Base-by-base conservation (phyloP, 2,888 invertebrate genomes). In the Halictus quadricinctus region DNA sequence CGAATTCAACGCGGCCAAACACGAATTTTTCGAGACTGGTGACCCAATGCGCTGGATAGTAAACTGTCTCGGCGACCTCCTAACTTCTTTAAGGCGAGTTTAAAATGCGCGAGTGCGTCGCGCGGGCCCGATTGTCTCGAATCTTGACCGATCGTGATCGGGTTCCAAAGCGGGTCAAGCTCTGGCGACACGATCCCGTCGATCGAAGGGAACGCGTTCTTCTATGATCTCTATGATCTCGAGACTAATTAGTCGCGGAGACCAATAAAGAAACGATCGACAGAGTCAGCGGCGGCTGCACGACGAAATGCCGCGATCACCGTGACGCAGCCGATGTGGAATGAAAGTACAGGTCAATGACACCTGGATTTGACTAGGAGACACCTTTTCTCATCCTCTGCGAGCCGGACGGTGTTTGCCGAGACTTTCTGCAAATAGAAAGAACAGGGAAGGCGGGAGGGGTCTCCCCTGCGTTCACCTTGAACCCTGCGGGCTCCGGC, bases 11-110 rank as follows among this genome's bases (percentile, higher is more conserved):
- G 85, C 83, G 87, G 79, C 84, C 78, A 2, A 78, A 66, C 88
- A 86, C 82, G 81, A 87, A 89, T 87, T 89, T 88, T 92, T 90
- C 87, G 90, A 89, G 88, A 90, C 89, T 86, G 89, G 76, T 93
- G 93, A 94, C 94, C 94, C 90, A 92, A 92, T 94, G 92, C 87
- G 91, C 93, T 88, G 91, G 90, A 93, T 93, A 92, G 87, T 89
- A 85, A 41, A 88, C 86, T 81, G 87, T 77, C 85, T 85, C 81
- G 54, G 74, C 87, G 92, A 87, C 91, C 92, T 91, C 90, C 88
- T 91, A 85, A 91, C 92, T 92, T 87, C 90, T 88, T 91, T 91
- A 83, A 79, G 54, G 78, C 78, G 80, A 87, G 87, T 86, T 90
- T 90, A 89, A 88, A 84, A 90, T 91, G 91, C 89, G 86, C 79